Percentiles rank a stretch among this genome's conserved stretches.
phyloP scores from a whole-genome alignment of 1,140 invertebrate genomes.

The Calosoma granatense region DNA sequence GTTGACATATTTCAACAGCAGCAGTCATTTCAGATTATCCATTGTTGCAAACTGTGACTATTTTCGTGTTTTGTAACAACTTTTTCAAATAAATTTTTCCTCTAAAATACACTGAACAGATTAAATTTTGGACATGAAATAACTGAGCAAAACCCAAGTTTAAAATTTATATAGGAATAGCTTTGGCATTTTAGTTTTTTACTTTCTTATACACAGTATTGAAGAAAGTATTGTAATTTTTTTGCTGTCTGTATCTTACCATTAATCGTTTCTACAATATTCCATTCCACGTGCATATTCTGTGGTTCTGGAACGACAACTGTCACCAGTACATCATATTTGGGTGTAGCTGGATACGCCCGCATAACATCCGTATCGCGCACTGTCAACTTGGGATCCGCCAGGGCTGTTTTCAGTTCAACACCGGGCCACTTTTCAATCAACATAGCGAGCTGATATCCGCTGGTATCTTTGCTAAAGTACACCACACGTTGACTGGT shows the following conservation, averaged over 20 bases:
- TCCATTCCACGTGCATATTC: constrained; percentile 53
- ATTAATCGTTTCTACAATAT: constrained; percentile 39
- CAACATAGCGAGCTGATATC: not conserved
- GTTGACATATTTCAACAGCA: not conserved
- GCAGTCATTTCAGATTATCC: not conserved
- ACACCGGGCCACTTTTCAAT: constrained; percentile 19
- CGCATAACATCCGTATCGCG: constrained; percentile 35
- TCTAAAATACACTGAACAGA: not conserved
- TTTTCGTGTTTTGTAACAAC: not conserved
- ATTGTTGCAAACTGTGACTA: no score
- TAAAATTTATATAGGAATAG: no score
- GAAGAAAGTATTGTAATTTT: no score
- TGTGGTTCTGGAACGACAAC: constrained; percentile 68
- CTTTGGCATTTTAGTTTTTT: not conserved
- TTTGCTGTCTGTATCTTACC: constrained; percentile 16
- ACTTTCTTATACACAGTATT: no score
- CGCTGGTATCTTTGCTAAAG: not conserved
- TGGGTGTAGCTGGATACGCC: constrained; percentile 40
- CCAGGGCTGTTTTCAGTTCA: constrained; percentile 29
- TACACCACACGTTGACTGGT: not conserved
- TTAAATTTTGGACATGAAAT: no score
- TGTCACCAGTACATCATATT: constrained; percentile 68
- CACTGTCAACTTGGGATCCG: constrained; percentile 33
- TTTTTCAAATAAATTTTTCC: not conserved
- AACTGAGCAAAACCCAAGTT: no score